Percentiles rank a stretch among this genome's conserved stretches.
phyloP scores from a whole-genome alignment of 2,888 invertebrate genomes.

The Lasioglossum morio region DNA sequence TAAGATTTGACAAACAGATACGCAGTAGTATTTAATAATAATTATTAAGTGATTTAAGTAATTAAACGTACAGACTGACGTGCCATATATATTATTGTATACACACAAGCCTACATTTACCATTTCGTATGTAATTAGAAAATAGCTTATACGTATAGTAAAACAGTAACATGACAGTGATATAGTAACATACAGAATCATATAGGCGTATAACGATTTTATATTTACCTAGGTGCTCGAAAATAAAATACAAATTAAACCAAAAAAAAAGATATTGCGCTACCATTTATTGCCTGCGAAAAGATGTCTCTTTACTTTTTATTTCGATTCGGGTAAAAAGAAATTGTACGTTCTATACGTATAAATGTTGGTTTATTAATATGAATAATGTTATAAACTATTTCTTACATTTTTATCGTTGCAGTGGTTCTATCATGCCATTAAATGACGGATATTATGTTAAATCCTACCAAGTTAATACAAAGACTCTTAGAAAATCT shows the following conservation, averaged over 20 bases:
- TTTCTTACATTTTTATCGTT: slow-evolving; percentile 74
- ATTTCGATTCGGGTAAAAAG: slow-evolving; percentile 36
- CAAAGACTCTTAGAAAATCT: slow-evolving; percentile 64
- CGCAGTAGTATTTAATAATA: slow-evolving; percentile 79
- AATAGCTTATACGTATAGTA: slow-evolving; percentile 78
- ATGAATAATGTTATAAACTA: slow-evolving; percentile 71
- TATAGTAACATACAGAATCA: slow-evolving; percentile 80
- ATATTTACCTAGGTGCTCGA: slow-evolving; percentile 81
- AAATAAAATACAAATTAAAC: slow-evolving; percentile 76
- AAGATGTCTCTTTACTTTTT: background rate
- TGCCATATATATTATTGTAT: slow-evolving; percentile 81
- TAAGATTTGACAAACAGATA: slow-evolving; percentile 72
- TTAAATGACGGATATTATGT: slow-evolving; percentile 67
- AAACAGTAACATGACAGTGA: slow-evolving; percentile 78
- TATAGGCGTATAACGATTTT: slow-evolving; percentile 80
- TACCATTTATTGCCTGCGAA: background rate
- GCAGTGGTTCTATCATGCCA: slow-evolving; percentile 71
- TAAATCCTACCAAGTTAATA: slow-evolving; percentile 61
- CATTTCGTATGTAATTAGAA: slow-evolving; percentile 81
- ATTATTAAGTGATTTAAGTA: slow-evolving; percentile 79
- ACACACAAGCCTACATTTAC: slow-evolving; percentile 80
- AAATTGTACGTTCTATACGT: slow-evolving; percentile 57
- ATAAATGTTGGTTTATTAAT: slow-evolving; percentile 77
- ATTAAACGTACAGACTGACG: slow-evolving; percentile 84
- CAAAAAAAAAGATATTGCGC: slow-evolving; percentile 26